Percentiles rank a stretch among this genome's conserved stretches.
Evolutionary conservation across 1,140 invertebrate species (phyloP).

Genomic region (Lordiphosa collinella): DNA sequence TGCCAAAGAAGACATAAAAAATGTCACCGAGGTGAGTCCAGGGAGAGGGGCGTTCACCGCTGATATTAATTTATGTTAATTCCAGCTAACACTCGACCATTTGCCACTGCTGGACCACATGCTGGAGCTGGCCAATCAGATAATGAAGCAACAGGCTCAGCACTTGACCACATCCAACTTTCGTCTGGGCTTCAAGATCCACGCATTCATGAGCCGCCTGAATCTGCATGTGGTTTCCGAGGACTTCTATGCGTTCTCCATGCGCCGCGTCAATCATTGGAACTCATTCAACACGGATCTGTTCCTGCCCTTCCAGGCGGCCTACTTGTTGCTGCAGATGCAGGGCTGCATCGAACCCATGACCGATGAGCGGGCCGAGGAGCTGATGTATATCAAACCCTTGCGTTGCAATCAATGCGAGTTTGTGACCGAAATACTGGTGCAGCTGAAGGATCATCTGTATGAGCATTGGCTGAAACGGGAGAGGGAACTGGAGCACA

Average conservation of each 20-base stretch:
- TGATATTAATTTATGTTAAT: background rate
- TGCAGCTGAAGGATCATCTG: slow-evolving; percentile 38
- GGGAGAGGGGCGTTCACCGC: too few relatives aligned
- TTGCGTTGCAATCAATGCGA: slow-evolving; percentile 52
- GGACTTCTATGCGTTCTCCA: slow-evolving; percentile 41
- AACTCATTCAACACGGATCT: slow-evolving; percentile 56
- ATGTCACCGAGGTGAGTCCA: slow-evolving; percentile 26
- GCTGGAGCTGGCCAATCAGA: slow-evolving; percentile 48
- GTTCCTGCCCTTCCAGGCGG: slow-evolving; percentile 42
- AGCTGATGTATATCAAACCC: background rate
- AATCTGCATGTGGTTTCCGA: slow-evolving; percentile 54
- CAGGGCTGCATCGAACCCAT: slow-evolving; percentile 40
- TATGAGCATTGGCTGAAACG: slow-evolving; percentile 38
- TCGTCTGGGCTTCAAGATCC: slow-evolving; percentile 48
- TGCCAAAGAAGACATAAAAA: slow-evolving; percentile 31
- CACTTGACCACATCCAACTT: slow-evolving; percentile 30
- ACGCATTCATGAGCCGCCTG: slow-evolving; percentile 34
- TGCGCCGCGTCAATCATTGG: slow-evolving; percentile 41
- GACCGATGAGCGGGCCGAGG: slow-evolving; percentile 1
- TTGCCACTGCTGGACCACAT: slow-evolving; percentile 50
- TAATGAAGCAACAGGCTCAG: slow-evolving; percentile 37
- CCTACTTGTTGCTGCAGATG: slow-evolving; percentile 18
- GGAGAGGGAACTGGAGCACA: slow-evolving; percentile 12
- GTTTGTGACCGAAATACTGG: slow-evolving; percentile 16
- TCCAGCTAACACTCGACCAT: slow-evolving; percentile 39